phyloP scores from a whole-genome alignment of 2,888 invertebrate genomes.

The Athrips mouffetella region DNA sequence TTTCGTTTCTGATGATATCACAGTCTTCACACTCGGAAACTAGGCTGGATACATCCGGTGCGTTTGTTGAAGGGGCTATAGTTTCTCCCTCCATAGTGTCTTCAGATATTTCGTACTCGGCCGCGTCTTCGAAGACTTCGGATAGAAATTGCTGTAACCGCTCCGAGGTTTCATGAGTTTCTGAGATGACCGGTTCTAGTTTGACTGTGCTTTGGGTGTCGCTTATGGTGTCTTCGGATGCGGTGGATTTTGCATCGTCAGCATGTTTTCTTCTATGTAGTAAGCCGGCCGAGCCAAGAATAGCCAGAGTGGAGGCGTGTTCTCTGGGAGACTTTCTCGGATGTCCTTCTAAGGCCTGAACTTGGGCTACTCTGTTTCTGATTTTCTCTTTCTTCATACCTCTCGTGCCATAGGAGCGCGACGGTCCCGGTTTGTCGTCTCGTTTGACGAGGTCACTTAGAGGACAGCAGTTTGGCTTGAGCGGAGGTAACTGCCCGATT shows the following conservation, averaged over 20 bases:
- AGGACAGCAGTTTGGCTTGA: conserved; percentile 76
- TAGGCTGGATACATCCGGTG: conserved; percentile 67
- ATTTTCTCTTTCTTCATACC: conserved; percentile 62
- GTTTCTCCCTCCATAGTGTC: conserved; percentile 58
- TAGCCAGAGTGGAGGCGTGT: conserved; percentile 91
- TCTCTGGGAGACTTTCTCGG: conserved; percentile 92
- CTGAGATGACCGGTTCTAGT: conserved; percentile 49
- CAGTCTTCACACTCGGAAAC: conserved; percentile 67
- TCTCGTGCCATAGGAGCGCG: conserved; percentile 61
- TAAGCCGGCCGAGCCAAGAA: conserved; percentile 81
- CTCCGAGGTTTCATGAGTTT: conserved; percentile 57
- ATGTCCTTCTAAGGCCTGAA: conserved; percentile 69
- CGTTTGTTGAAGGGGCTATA: conserved; percentile 45
- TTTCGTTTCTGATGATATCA: conserved; percentile 61
- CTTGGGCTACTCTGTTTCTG: conserved; percentile 49
- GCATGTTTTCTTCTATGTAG: conserved; percentile 72
- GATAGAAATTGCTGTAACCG: conserved; percentile 64
- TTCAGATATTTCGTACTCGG: conserved; percentile 69
- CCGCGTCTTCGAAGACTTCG: conserved; percentile 65
- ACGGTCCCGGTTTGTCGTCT: conserved; percentile 60
- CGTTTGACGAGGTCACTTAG: conserved; percentile 68
- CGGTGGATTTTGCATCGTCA: conserved; percentile 67
- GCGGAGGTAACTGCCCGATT: conserved; percentile 81
- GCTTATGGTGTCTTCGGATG: conserved; percentile 65
- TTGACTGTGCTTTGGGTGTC: conserved; percentile 53